Conservation (phyloP, 2,113 vertebrate species). For the Dipodomys merriami region DNA sequence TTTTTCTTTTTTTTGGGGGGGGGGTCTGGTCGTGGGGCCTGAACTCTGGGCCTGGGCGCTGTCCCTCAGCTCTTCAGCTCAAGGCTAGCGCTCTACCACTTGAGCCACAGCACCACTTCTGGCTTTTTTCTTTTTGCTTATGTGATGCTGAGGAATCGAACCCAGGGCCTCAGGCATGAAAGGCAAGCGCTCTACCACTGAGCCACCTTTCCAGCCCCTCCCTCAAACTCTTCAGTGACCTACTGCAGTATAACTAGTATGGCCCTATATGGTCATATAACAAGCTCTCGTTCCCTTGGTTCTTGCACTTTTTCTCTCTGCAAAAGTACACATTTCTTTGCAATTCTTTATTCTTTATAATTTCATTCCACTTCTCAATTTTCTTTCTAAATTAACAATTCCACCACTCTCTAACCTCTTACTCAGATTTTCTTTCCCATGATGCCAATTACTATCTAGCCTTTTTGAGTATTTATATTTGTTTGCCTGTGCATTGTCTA, state of each 20-base stretch:
- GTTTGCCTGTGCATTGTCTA: constrained; percentile 4
- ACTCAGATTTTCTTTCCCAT: background rate
- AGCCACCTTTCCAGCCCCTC: background rate
- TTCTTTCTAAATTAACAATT: background rate
- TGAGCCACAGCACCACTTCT: too few species aligned
- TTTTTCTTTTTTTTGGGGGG: too few species aligned
- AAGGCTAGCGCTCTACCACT: too few species aligned
- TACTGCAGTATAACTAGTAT: background rate
- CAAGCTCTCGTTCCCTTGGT: background rate
- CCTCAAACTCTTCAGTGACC: background rate
- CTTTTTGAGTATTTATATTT: constrained; percentile 20
- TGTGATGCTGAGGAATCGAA: too few species aligned
- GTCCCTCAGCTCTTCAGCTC: too few species aligned
- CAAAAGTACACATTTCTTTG: background rate
- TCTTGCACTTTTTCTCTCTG: background rate
- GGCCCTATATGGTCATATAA: background rate
- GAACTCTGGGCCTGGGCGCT: too few species aligned
- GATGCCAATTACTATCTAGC: background rate
- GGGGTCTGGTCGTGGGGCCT: too few species aligned
- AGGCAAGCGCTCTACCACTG: too few species aligned
- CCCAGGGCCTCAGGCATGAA: too few species aligned
- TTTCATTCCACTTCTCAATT: background rate
- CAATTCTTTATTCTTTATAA: background rate
- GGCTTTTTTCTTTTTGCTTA: too few species aligned
- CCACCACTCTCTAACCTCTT: background rate